These are phyloP conservation scores for Eubasilissa splendida DNA, from an alignment of 2,888 invertebrate species.

Conservation along the genomic window DNA sequence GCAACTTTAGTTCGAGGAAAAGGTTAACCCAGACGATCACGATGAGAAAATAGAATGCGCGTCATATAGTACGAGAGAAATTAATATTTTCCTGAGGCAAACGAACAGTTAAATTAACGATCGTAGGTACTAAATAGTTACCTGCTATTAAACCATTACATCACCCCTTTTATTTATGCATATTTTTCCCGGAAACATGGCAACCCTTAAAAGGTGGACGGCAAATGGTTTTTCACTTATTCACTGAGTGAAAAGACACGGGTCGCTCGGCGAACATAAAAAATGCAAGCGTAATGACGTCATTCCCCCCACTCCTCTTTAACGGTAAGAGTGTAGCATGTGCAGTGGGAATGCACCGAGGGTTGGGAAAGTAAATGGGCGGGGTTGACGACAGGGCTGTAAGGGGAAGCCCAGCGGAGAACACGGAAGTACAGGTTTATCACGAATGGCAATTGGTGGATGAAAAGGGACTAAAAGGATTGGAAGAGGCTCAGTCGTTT, in stretches of 20 bases:
- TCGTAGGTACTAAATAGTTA: too few relatives aligned
- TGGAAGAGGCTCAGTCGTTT: not conserved
- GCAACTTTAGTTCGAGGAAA: too few relatives aligned
- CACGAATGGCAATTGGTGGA: not conserved
- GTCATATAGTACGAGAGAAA: too few relatives aligned
- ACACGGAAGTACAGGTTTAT: conserved; percentile 7
- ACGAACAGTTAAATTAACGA: too few relatives aligned
- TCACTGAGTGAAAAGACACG: conserved; percentile 44
- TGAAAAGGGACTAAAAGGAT: conserved; percentile 10
- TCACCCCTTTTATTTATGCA: too few relatives aligned
- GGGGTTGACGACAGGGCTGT: conserved; percentile 15
- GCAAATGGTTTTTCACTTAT: conserved; percentile 52
- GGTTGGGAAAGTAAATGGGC: not conserved
- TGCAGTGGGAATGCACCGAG: not conserved
- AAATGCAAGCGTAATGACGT: conserved; percentile 55
- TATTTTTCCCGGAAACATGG: not conserved
- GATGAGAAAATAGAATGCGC: too few relatives aligned
- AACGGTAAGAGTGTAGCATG: conserved; percentile 23
- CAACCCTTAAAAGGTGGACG: conserved; percentile 21
- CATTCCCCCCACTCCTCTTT: conserved; percentile 34
- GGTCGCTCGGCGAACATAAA: conserved; percentile 46
- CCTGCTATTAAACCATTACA: too few relatives aligned
- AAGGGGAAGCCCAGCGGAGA: not conserved
- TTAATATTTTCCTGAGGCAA: too few relatives aligned
- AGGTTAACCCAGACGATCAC: too few relatives aligned